These are phyloP conservation scores for Oceanodroma tethys DNA, from an alignment of 2,113 vertebrate genomes.

Conservation along the genomic window DNA sequence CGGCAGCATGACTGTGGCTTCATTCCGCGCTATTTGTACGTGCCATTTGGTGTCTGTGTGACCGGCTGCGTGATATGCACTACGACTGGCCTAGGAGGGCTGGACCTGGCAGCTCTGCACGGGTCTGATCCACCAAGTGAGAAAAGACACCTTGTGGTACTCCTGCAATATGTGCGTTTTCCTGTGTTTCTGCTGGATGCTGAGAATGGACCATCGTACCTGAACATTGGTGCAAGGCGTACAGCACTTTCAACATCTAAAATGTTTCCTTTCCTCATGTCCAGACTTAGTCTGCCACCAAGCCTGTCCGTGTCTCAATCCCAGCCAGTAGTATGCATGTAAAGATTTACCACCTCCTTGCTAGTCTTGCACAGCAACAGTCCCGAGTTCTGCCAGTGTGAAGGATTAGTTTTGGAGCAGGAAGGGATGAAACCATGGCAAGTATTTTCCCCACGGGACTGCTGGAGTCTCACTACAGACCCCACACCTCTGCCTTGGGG, in stretches of 20 bases:
- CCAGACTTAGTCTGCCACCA: not conserved
- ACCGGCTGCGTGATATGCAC: not conserved
- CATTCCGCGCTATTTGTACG: not conserved
- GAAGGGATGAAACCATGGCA: not conserved
- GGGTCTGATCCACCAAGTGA: not conserved
- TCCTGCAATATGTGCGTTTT: not conserved
- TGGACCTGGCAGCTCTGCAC: not conserved
- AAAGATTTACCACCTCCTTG: not conserved
- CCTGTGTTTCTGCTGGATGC: not conserved
- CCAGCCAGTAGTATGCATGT: accelerated
- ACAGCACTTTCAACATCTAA: not conserved
- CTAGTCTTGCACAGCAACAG: not conserved
- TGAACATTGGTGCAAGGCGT: not conserved
- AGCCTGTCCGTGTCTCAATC: accelerated
- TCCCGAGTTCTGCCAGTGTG: not conserved
- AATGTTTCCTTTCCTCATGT: not conserved
- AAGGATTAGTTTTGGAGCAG: not conserved
- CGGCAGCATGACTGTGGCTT: not conserved
- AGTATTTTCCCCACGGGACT: not conserved
- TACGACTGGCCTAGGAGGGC: not conserved
- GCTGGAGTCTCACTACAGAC: not conserved
- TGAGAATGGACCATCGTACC: no score
- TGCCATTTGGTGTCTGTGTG: not conserved
- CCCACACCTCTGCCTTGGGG: not conserved
- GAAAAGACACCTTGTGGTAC: not conserved